These are phyloP conservation scores for Anhinga anhinga DNA, from an alignment of 2,113 vertebrate genomes.

Conservation along the genomic window DNA sequence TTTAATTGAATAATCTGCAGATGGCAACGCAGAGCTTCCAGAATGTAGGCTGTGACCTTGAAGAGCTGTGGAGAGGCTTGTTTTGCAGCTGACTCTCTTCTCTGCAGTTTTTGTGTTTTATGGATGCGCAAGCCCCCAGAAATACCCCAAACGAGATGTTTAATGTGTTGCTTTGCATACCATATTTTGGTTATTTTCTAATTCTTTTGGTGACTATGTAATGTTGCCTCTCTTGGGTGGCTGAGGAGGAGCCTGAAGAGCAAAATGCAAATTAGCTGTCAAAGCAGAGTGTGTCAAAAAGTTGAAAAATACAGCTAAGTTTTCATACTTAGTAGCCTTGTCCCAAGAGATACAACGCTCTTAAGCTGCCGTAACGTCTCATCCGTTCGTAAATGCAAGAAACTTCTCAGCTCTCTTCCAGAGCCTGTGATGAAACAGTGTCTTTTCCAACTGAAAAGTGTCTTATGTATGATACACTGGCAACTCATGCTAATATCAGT, in stretches of 20 bases:
- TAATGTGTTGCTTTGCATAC: background rate
- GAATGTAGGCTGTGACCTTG: constrained; percentile 56
- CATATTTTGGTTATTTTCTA: background rate
- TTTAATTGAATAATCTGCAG: constrained; percentile 61
- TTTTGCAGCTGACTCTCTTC: constrained; percentile 40
- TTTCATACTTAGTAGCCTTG: background rate
- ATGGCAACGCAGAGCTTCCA: constrained; percentile 41
- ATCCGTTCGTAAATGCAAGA: background rate
- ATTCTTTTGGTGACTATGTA: background rate
- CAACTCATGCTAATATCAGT: background rate
- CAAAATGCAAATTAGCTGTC: background rate
- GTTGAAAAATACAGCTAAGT: background rate
- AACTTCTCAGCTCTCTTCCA: background rate
- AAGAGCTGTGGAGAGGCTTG: background rate
- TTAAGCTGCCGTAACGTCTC: background rate
- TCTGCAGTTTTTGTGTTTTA: background rate
- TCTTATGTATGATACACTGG: rapidly evolving
- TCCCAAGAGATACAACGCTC: background rate
- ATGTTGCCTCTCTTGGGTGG: background rate
- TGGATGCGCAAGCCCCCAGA: background rate
- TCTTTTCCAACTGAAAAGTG: background rate
- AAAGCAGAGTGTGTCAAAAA: background rate
- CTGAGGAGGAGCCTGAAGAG: background rate
- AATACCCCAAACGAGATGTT: background rate
- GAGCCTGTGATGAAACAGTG: background rate